These are phyloP conservation scores for Pseudachorutes palmiensis DNA, from an alignment of 1,140 invertebrate species.

Conservation along the genomic window DNA sequence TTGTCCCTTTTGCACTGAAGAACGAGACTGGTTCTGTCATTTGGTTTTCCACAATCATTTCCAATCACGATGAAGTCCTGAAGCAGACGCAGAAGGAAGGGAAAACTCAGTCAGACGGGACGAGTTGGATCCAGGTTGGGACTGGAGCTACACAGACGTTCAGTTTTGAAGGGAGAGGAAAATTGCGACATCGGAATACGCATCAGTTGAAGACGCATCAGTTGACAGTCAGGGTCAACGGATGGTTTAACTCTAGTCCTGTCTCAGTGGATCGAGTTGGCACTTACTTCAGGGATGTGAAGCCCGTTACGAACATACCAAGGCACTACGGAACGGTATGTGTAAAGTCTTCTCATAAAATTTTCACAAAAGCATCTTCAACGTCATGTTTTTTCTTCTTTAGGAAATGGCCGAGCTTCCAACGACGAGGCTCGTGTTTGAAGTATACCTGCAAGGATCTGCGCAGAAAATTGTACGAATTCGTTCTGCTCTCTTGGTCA, in stretches of 20 bases:
- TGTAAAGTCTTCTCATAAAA: neutral
- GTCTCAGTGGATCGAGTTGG: conserved; percentile 93
- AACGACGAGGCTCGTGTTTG: conserved; percentile 70
- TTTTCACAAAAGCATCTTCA: neutral
- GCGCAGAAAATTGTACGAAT: conserved; percentile 93
- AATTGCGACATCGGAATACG: conserved; percentile 66
- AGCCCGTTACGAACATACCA: conserved; percentile 43
- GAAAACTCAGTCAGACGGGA: too few relatives aligned
- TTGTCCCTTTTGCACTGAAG: too few relatives aligned
- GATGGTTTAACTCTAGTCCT: conserved; percentile 76
- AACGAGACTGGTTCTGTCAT: too few relatives aligned
- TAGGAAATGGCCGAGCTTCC: conserved; percentile 40
- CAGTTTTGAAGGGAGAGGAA: conserved; percentile 70
- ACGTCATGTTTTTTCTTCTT: conserved; percentile 10
- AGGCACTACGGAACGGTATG: neutral
- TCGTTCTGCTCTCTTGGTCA: conserved; percentile 72
- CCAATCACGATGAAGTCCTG: too few relatives aligned
- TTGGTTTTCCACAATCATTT: too few relatives aligned
- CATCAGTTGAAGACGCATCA: conserved; percentile 75
- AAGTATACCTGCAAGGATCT: conserved; percentile 81
- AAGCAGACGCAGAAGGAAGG: too few relatives aligned
- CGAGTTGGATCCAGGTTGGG: conserved; percentile 60
- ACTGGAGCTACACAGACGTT: conserved; percentile 66
- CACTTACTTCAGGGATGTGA: conserved; percentile 76
- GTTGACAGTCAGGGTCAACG: conserved; percentile 75